Percentiles rank a stretch among this genome's conserved stretches.
Evolutionary conservation across 92 coral and sea anemone species (phyloP).

Genomic region (Umimayanthus chanpuru): DNA sequence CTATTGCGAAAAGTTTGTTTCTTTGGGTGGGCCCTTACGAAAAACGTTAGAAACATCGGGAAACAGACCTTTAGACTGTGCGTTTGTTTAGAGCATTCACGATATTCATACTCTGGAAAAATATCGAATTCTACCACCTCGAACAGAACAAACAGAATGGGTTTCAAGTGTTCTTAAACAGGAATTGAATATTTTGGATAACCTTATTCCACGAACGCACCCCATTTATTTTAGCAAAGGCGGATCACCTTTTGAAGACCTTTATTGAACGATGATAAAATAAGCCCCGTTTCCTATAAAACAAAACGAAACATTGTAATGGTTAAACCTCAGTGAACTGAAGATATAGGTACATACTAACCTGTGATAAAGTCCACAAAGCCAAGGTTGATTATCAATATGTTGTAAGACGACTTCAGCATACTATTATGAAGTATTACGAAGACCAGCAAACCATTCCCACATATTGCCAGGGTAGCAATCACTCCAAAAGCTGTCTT

Average conservation of each 20-base stretch:
- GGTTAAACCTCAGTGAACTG: neutral
- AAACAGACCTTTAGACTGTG: neutral
- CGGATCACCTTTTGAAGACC: too few species aligned
- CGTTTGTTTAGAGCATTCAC: too few species aligned
- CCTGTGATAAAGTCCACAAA: conserved; percentile 37
- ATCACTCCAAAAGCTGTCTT: conserved; percentile 18
- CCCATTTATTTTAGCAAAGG: too few species aligned
- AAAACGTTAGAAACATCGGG: neutral
- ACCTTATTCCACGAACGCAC: neutral
- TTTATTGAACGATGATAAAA: too few species aligned
- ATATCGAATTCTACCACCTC: neutral
- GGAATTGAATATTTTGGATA: neutral
- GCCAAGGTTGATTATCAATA: conserved; percentile 31
- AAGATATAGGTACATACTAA: neutral
- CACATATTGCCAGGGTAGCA: conserved; percentile 13
- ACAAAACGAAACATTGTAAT: too few species aligned
- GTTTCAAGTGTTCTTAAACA: neutral
- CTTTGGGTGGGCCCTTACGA: too few species aligned
- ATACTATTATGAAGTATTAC: conserved; percentile 23
- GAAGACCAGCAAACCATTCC: conserved; percentile 24
- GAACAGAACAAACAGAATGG: neutral
- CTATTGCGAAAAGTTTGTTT: too few species aligned
- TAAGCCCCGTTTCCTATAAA: neutral
- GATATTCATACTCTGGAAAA: too few species aligned
- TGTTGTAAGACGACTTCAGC: conserved; percentile 30